Conservation (phyloP, 1,140 invertebrate species). For the Galendromus occidentalis region DNA sequence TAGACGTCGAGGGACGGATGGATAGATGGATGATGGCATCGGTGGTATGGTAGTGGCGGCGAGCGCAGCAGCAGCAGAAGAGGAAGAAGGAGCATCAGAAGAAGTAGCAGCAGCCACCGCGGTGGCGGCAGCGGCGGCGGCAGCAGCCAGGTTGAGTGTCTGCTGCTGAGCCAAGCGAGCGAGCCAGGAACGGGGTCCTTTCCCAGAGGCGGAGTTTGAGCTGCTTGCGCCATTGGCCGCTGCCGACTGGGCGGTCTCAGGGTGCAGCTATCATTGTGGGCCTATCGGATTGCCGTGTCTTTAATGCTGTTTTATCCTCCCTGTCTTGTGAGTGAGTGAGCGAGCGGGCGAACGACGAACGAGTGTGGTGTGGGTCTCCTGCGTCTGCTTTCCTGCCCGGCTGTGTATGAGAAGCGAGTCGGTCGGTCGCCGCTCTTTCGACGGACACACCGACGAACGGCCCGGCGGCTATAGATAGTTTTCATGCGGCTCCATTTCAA, state of each 20-base stretch:
- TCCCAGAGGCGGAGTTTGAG: not conserved
- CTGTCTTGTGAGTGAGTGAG: not conserved
- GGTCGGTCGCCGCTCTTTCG: not conserved
- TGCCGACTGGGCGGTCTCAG: not conserved
- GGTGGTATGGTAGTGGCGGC: too few relatives aligned
- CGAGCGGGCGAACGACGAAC: not conserved
- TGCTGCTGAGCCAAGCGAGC: too few relatives aligned
- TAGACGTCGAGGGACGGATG: too few relatives aligned
- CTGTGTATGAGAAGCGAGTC: not conserved
- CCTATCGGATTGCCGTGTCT: conserved; percentile 12
- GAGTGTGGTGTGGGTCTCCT: not conserved
- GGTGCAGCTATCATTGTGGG: conserved; percentile 9
- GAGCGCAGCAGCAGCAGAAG: too few relatives aligned
- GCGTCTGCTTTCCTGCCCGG: not conserved
- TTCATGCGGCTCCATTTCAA: conserved; percentile 11
- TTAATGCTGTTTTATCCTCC: conserved; percentile 11
- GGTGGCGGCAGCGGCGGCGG: too few relatives aligned
- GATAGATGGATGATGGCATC: too few relatives aligned
- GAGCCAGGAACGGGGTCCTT: too few relatives aligned
- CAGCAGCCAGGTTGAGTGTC: too few relatives aligned
- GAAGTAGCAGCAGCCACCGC: too few relatives aligned
- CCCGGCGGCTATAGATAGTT: not conserved
- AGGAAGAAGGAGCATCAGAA: too few relatives aligned
- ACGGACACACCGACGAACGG: not conserved
- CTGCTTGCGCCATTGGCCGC: not conserved